Conservation (phyloP, 2,797 vertebrate genomes). For the Orientallactaga sibirica region DNA sequence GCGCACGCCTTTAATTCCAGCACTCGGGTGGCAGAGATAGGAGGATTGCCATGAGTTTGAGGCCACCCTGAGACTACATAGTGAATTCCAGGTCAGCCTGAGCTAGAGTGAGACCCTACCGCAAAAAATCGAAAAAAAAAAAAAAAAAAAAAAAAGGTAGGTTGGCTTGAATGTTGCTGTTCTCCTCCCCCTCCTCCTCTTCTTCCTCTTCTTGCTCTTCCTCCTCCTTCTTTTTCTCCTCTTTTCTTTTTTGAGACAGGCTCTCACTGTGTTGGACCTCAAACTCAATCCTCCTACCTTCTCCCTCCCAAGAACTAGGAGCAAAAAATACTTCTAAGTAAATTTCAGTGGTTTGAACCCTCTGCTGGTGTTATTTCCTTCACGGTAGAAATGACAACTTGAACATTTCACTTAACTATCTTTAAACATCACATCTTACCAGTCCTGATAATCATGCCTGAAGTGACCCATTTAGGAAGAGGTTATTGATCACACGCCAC, state of each 20-base stretch:
- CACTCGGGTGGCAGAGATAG: too few species aligned
- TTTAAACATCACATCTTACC: background rate
- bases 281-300: too few species aligned
- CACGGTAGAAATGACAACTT: background rate
- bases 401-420: background rate
- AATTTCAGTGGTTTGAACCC: constrained; percentile 8
- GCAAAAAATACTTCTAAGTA: background rate
- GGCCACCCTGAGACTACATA: too few species aligned
- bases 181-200: background rate
- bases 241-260: too few species aligned
- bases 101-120: too few species aligned
- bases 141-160: background rate
- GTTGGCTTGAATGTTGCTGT: background rate
- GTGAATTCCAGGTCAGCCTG: too few species aligned
- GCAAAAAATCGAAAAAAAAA: too few species aligned
- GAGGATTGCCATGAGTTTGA: too few species aligned
- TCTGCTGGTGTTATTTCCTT: background rate
- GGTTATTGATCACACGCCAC: background rate
- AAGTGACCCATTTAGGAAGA: background rate
- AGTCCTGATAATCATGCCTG: background rate
- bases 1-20: too few species aligned
- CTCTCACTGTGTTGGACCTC: too few species aligned
- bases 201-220: too few species aligned
- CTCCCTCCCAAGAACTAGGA: background rate
- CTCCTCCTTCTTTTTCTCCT: too few species aligned